Conservation (phyloP, 2,113 vertebrate genomes). For the Podarcis muralis region DNA sequence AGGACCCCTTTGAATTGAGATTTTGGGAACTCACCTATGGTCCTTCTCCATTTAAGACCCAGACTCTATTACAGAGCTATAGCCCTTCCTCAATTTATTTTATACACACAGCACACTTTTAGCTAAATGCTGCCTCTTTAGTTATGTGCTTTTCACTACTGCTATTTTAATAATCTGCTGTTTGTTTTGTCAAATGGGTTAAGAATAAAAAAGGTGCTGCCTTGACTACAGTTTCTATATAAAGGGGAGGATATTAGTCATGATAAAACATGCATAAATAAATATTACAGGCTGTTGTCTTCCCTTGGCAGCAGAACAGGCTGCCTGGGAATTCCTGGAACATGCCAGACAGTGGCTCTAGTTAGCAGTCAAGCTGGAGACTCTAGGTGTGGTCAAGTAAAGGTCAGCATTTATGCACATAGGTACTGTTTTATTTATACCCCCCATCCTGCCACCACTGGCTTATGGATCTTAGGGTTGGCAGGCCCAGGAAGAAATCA, state of each 20-base stretch:
- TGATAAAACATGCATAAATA: neutral
- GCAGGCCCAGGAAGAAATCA: neutral
- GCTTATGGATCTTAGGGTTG: neutral
- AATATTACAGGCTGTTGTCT: neutral
- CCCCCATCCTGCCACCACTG: neutral
- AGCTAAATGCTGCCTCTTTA: neutral
- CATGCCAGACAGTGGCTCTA: neutral
- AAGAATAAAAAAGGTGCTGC: no score
- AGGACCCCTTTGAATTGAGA: neutral
- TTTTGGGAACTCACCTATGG: neutral
- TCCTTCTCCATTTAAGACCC: neutral
- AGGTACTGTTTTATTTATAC: no score
- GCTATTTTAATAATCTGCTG: neutral
- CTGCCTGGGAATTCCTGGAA: neutral
- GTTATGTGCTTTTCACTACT: neutral
- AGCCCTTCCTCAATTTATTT: neutral
- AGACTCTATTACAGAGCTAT: neutral
- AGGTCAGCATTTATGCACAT: neutral
- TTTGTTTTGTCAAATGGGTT: neutral
- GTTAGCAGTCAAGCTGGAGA: neutral
- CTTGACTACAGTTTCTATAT: neutral
- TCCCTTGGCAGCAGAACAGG: neutral
- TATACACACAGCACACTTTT: neutral
- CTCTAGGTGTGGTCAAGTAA: neutral
- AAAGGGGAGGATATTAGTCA: neutral